phyloP scores from a whole-genome alignment of 2,797 vertebrate genomes.

The Uromys caudimaculatus region DNA sequence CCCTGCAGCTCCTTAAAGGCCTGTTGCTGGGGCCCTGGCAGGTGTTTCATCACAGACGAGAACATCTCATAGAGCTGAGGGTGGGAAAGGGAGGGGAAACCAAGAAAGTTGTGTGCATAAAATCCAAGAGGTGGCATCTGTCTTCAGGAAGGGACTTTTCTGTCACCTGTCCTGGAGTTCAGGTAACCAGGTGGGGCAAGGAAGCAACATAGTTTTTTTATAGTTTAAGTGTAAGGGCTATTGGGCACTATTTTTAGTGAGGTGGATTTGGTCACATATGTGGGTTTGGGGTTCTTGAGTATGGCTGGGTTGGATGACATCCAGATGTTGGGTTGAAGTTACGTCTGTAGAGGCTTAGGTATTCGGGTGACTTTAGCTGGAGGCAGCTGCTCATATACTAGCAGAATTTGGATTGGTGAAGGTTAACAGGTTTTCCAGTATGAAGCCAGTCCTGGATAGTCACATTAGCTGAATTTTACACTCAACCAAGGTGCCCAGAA shows the following conservation, averaged over 20 bases:
- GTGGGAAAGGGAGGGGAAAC: not conserved
- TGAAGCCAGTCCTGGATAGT: not conserved
- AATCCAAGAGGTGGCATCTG: not conserved
- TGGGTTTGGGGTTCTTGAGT: not conserved
- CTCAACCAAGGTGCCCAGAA: not conserved
- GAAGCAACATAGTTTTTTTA: not conserved
- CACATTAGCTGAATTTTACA: not conserved
- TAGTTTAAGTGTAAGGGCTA: not conserved
- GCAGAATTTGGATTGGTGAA: not conserved
- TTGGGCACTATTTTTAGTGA: not conserved
- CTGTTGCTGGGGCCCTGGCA: constrained; percentile 71
- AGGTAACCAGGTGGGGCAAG: not conserved
- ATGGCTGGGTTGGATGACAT: not conserved
- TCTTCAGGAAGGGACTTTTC: not conserved
- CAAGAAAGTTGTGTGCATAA: not conserved
- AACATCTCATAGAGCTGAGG: constrained; percentile 77
- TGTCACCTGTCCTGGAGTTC: not conserved
- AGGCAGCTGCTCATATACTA: not conserved
- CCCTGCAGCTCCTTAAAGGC: constrained; percentile 50
- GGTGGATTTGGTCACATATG: not conserved
- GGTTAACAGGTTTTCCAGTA: not conserved
- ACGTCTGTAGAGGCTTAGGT: not conserved
- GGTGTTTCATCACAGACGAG: constrained; percentile 58
- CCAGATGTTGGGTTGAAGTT: not conserved
- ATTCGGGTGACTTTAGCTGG: not conserved